Evolutionary conservation across 2,888 invertebrate species (phyloP).

Genomic region (Epirrhoe alternata): DNA sequence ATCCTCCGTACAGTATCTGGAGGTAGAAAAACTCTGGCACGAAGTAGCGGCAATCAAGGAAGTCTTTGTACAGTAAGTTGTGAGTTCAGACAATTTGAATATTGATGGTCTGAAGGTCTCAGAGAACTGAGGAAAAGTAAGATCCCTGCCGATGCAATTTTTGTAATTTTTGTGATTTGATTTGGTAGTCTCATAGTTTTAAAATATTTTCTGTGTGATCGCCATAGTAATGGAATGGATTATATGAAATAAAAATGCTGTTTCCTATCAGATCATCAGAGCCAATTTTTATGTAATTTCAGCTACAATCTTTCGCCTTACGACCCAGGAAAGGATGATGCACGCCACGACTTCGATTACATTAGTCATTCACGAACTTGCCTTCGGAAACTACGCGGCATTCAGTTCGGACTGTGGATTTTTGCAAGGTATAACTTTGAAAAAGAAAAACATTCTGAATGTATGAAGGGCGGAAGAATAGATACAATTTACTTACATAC

Average conservation of each 20-base stretch:
- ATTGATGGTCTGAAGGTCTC: conserved; percentile 10
- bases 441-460: neutral
- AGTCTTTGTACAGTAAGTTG: conserved; percentile 59
- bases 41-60: conserved; percentile 53
- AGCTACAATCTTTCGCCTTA: conserved; percentile 28
- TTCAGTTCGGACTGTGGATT: conserved; percentile 40
- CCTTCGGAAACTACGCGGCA: conserved; percentile 17
- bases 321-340: conserved; percentile 20
- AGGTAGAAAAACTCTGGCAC: conserved; percentile 53
- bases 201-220: no score
- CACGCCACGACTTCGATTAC: conserved; percentile 20
- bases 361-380: conserved; percentile 29
- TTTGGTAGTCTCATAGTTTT: no score
- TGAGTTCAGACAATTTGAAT: conserved; percentile 23
- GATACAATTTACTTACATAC: no score
- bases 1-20: conserved; percentile 61
- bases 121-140: neutral
- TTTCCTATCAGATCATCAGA: no score
- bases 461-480: neutral
- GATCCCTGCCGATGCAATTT: no score
- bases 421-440: conserved; percentile 42
- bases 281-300: conserved; percentile 18
- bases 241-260: no score
- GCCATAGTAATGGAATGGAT: no score
- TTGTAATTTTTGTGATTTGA: no score